These are phyloP conservation scores for Sepiola atlantica DNA, from an alignment of 2,888 invertebrate species.

Conservation along the genomic window DNA sequence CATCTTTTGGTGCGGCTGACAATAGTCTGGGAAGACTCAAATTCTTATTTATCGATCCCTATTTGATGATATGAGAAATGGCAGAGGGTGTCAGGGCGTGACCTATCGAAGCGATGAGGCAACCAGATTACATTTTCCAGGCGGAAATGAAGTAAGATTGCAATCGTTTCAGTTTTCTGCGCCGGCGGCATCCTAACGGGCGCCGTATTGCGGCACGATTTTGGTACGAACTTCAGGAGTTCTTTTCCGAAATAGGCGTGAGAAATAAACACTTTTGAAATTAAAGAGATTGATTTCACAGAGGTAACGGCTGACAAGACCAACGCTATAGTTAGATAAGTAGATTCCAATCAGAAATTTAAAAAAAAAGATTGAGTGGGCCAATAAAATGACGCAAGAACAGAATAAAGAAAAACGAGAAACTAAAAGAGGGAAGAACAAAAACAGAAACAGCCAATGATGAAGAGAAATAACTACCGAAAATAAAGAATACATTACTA, in stretches of 20 bases:
- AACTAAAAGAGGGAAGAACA: too few relatives aligned
- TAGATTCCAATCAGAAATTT: too few relatives aligned
- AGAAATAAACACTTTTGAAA: not conserved
- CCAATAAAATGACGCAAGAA: too few relatives aligned
- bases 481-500: too few relatives aligned
- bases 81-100: not conserved
- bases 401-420: too few relatives aligned
- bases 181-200: not conserved
- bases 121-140: not conserved
- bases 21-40: not conserved
- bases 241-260: not conserved
- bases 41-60: not conserved
- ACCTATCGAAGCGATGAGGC: too few relatives aligned
- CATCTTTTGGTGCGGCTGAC: not conserved
- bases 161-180: not conserved
- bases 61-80: not conserved
- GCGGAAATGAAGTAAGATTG: constrained; percentile 19
- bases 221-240: not conserved
- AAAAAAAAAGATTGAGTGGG: too few relatives aligned
- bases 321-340: too few relatives aligned
- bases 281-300: not conserved
- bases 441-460: too few relatives aligned
- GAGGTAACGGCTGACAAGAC: too few relatives aligned
- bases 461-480: too few relatives aligned
- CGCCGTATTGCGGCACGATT: not conserved